Conservation (phyloP, 2,888 invertebrate genomes). For the Netelia fuscicornis region DNA sequence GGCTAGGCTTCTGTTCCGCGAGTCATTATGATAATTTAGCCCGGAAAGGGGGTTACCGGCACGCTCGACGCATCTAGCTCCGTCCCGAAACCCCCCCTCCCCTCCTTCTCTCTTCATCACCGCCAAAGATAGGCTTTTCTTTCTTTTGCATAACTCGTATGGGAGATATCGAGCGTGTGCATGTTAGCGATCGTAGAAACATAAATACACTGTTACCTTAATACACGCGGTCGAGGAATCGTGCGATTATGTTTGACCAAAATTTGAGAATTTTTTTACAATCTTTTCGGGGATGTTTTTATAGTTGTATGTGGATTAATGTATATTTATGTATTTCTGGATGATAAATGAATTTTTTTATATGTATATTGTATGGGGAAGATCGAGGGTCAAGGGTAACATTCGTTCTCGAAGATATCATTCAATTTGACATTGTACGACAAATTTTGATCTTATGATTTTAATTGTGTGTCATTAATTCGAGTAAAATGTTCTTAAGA, state of each 20-base stretch:
- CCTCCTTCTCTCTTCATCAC: constrained; percentile 25
- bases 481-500: no score
- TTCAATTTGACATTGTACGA: no score
- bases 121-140: constrained; percentile 52
- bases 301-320: constrained; percentile 5
- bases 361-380: no score
- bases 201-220: constrained; percentile 25
- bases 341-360: no score
- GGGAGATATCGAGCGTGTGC: constrained; percentile 27
- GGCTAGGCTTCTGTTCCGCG: constrained; percentile 83
- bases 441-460: no score
- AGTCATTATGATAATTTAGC: constrained; percentile 84
- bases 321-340: neutral
- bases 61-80: constrained; percentile 70
- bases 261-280: constrained; percentile 42
- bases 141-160: constrained; percentile 61
- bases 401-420: no score
- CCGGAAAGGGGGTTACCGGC: constrained; percentile 82
- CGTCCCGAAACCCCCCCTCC: constrained; percentile 30
- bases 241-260: constrained; percentile 44
- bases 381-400: no score
- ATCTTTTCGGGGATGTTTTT: constrained; percentile 51
- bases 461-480: no score
- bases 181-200: constrained; percentile 23
- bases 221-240: constrained; percentile 36